These are phyloP conservation scores for Enteromius paludinosus DNA, from an alignment of 2,797 vertebrate genomes.

Conservation along the genomic window DNA sequence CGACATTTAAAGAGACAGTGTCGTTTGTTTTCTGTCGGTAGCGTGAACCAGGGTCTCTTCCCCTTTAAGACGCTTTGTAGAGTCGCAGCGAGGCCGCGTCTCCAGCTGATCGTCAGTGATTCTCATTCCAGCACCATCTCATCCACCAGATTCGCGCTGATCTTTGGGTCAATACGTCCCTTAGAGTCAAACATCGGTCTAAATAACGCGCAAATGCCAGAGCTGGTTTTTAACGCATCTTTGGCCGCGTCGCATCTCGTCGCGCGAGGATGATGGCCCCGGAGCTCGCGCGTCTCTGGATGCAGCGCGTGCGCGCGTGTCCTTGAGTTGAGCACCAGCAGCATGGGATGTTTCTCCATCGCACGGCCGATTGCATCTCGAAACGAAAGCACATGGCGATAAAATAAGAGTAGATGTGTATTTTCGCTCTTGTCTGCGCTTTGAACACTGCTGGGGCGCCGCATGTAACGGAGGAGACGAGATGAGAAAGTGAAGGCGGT, in stretches of 20 bases:
- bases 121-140: background rate
- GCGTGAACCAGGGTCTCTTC: slow-evolving; percentile 1
- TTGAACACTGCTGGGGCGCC: background rate
- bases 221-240: background rate
- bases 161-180: background rate
- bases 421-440: background rate
- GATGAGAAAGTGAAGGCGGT: slow-evolving; percentile 12
- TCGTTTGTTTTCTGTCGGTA: slow-evolving; percentile 35
- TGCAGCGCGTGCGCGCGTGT: slow-evolving; percentile 18
- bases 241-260: background rate
- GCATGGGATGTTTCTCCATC: background rate
- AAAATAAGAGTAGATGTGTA: background rate
- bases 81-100: slow-evolving; percentile 25
- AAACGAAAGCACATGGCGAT: background rate
- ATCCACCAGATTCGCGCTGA: background rate
- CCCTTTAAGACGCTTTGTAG: slow-evolving; percentile 54
- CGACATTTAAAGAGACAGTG: slow-evolving; percentile 39
- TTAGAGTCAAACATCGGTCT: background rate
- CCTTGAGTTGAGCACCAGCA: slow-evolving; percentile 37
- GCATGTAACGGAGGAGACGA: slow-evolving; percentile 17
- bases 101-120: slow-evolving; percentile 23
- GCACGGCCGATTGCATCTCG: background rate
- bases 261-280: slow-evolving; percentile 11
- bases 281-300: slow-evolving; percentile 1
- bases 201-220: background rate